Conservation (phyloP, 2,113 vertebrate genomes). For the Gorsachius goisagi region DNA sequence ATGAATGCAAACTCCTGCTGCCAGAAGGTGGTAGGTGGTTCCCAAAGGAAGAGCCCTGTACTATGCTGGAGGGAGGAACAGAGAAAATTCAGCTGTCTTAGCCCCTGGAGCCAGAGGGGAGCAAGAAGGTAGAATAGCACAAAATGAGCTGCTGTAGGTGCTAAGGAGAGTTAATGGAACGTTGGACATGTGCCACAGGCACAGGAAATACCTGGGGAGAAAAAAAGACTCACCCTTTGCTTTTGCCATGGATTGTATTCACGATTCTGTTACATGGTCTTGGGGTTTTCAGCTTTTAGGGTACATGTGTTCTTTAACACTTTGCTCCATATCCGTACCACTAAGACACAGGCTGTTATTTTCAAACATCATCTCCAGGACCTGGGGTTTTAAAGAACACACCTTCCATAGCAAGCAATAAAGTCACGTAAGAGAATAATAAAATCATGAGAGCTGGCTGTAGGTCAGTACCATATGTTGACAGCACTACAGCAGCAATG, state of each 20-base stretch:
- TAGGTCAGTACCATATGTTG: not conserved
- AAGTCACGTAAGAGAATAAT: not conserved
- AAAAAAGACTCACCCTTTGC: not conserved
- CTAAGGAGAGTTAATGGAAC: not conserved
- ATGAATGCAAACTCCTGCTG: not conserved
- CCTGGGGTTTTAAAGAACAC: not conserved
- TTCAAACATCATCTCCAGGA: not conserved
- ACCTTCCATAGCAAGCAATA: not conserved
- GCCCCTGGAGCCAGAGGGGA: not conserved
- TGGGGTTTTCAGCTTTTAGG: fast-evolving
- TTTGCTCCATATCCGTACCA: not conserved
- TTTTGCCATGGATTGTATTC: not conserved
- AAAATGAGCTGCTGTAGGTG: not conserved
- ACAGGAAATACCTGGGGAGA: not conserved
- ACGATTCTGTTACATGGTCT: fast-evolving
- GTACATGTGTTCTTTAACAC: not conserved
- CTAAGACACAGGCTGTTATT: not conserved
- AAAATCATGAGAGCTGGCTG: not conserved
- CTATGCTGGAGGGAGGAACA: not conserved
- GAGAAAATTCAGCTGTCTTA: not conserved
- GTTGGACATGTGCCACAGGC: not conserved
- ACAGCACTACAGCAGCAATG: not conserved
- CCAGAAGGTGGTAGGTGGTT: not conserved
- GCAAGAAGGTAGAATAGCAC: not conserved
- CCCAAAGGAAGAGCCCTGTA: not conserved